These are phyloP conservation scores for Puma concolor DNA, from an alignment of 2,113 vertebrate species.

Conservation along the genomic window DNA sequence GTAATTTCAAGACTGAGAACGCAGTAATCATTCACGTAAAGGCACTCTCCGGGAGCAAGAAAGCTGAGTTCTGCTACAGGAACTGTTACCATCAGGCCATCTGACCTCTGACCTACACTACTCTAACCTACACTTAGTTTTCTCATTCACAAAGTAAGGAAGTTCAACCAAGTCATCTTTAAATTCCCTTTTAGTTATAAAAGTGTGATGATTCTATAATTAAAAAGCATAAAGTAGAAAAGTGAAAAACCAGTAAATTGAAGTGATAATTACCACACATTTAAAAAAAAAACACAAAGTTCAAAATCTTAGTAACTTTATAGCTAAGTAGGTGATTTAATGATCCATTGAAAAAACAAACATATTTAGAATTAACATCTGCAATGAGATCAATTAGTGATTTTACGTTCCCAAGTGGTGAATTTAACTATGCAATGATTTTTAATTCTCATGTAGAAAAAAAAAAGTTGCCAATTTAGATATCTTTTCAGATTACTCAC, in stretches of 20 bases:
- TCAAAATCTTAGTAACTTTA: not conserved
- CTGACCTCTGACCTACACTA: not conserved
- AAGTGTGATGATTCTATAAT: constrained; percentile 14
- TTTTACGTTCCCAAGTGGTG: constrained; percentile 14
- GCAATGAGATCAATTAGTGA: not conserved
- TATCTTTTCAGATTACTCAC: constrained; percentile 19
- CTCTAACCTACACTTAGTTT: constrained; percentile 27
- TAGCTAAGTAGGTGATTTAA: not conserved
- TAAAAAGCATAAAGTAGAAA: not conserved
- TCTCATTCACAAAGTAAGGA: constrained; percentile 59
- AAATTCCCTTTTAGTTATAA: constrained; percentile 36
- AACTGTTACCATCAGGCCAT: not conserved
- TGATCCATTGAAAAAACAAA: not conserved
- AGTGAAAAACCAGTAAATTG: not conserved
- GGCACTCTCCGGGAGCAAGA: not conserved
- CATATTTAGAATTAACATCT: not conserved
- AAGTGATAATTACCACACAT: not conserved
- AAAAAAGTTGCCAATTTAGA: not conserved
- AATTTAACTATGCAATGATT: not conserved
- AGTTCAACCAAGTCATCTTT: constrained; percentile 37
- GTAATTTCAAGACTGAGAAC: not conserved
- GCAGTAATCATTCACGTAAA: not conserved
- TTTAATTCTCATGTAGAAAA: constrained; percentile 11
- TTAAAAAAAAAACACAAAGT: not conserved
- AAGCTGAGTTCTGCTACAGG: not conserved